Percentiles rank a stretch among this genome's conserved stretches.
These are phyloP conservation scores for Cynaeus angustus DNA, from an alignment of 2,888 invertebrate genomes.

Conservation along the genomic window DNA sequence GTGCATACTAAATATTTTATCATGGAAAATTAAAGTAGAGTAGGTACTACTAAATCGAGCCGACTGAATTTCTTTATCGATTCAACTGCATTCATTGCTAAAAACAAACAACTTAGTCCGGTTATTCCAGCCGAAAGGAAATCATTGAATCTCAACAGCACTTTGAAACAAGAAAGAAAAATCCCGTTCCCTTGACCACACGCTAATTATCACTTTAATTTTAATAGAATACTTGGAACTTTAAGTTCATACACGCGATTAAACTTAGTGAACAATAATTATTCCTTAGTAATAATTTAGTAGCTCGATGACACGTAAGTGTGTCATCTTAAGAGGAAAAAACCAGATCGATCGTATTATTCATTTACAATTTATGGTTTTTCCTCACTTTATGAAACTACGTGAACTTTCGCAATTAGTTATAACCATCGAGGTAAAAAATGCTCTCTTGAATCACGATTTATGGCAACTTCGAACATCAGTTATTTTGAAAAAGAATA, in stretches of 20 bases:
- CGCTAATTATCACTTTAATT: conserved; percentile 22
- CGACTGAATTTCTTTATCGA: not conserved
- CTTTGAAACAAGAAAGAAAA: no score
- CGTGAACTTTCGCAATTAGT: no score
- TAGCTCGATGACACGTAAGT: not conserved
- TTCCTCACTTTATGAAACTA: not conserved
- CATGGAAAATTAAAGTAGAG: not conserved
- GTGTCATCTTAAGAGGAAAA: not conserved
- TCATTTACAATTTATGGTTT: not conserved
- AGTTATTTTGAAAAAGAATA: no score
- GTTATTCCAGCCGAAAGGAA: no score
- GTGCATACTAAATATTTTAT: not conserved
- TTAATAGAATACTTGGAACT: conserved; percentile 10
- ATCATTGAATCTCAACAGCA: no score
- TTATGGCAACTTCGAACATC: no score
- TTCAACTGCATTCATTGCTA: no score
- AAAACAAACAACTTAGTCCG: no score
- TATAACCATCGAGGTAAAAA: no score
- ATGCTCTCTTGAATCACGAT: no score
- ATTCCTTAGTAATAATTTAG: not conserved
- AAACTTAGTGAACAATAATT: conserved; percentile 12
- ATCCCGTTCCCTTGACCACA: conserved; percentile 12
- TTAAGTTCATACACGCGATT: conserved; percentile 20
- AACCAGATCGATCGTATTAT: not conserved
- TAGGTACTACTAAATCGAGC: not conserved